Percentiles rank a stretch among this genome's conserved stretches.
These are phyloP conservation scores for Phlogophora meticulosa DNA, from an alignment of 2,888 invertebrate genomes.

Conservation along the genomic window DNA sequence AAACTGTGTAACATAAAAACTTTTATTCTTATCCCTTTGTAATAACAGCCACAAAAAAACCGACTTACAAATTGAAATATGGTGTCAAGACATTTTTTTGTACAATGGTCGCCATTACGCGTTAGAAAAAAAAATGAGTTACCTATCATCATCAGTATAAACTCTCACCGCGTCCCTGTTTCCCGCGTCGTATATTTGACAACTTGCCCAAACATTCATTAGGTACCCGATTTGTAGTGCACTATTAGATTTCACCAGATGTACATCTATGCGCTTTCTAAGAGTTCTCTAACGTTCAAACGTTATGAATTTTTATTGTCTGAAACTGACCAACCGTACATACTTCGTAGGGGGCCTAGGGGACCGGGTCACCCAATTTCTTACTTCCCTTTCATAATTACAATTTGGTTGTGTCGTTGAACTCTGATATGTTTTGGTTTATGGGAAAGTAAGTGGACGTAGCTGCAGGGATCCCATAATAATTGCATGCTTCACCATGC, in stretches of 20 bases:
- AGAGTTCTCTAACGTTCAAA: constrained; percentile 77
- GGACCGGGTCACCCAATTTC: constrained; percentile 88
- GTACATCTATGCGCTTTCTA: constrained; percentile 76
- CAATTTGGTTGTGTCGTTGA: constrained; percentile 87
- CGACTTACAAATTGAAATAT: not conserved
- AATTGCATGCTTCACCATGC: constrained; percentile 71
- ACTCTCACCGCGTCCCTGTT: constrained; percentile 37
- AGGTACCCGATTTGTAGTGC: constrained; percentile 51
- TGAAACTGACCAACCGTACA: constrained; percentile 89
- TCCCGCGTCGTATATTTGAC: constrained; percentile 69
- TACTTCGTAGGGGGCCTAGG: constrained; percentile 82
- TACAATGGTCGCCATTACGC: no score
- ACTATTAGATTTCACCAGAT: constrained; percentile 77
- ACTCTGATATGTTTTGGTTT: constrained; percentile 82
- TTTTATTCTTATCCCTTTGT: constrained; percentile 24
- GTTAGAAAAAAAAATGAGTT: not conserved
- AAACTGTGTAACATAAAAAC: constrained; percentile 50
- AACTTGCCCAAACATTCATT: constrained; percentile 60
- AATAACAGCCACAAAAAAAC: constrained; percentile 27
- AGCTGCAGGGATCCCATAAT: constrained; percentile 81
- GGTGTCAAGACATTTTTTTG: not conserved
- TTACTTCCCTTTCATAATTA: constrained; percentile 87
- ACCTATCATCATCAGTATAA: no score
- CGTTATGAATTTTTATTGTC: constrained; percentile 84
- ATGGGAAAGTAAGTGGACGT: constrained; percentile 84